Percentiles rank a stretch among this genome's conserved stretches.
These are phyloP conservation scores for Leptinotarsa lineolata DNA, from an alignment of 1,140 invertebrate species.

Conservation along the genomic window DNA sequence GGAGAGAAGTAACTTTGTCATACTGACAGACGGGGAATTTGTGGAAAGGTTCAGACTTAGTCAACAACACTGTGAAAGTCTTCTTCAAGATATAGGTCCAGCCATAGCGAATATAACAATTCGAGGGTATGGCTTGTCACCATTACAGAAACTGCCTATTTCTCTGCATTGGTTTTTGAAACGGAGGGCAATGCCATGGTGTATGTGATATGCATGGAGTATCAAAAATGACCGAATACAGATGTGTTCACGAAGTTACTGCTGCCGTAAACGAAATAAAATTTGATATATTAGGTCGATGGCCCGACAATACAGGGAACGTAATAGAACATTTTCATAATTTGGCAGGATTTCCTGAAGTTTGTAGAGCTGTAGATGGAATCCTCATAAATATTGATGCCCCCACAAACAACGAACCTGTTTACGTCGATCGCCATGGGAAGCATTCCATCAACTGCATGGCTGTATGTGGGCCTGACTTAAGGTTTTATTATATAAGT, in stretches of 20 bases:
- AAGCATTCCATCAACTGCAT: slow-evolving; percentile 32
- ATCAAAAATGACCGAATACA: slow-evolving; percentile 26
- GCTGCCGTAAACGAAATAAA: slow-evolving; percentile 12
- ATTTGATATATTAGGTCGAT: slow-evolving; percentile 11
- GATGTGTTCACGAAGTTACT: slow-evolving; percentile 5
- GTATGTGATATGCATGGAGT: slow-evolving; percentile 30
- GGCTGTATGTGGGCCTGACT: slow-evolving; percentile 23
- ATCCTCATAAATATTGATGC: slow-evolving; percentile 28
- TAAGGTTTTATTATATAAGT: slow-evolving; percentile 19
- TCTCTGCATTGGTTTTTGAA: slow-evolving; percentile 8
- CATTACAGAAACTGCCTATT: not conserved
- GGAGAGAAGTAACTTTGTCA: slow-evolving; percentile 10
- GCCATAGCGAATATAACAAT: not conserved
- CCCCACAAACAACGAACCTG: slow-evolving; percentile 21
- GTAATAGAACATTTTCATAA: slow-evolving; percentile 19
- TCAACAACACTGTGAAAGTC: not conserved
- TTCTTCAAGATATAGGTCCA: not conserved
- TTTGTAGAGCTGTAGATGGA: slow-evolving; percentile 27
- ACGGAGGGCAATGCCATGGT: slow-evolving; percentile 23
- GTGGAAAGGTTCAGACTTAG: not conserved
- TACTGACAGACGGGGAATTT: not conserved
- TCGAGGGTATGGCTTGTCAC: slow-evolving; percentile 5
- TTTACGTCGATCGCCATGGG: slow-evolving; percentile 25
- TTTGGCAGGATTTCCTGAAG: slow-evolving; percentile 17
- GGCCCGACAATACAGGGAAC: slow-evolving; percentile 8